These are phyloP conservation scores for Scaptomyza caliginosa DNA, from an alignment of 2,888 invertebrate genomes.

Conservation along the genomic window DNA sequence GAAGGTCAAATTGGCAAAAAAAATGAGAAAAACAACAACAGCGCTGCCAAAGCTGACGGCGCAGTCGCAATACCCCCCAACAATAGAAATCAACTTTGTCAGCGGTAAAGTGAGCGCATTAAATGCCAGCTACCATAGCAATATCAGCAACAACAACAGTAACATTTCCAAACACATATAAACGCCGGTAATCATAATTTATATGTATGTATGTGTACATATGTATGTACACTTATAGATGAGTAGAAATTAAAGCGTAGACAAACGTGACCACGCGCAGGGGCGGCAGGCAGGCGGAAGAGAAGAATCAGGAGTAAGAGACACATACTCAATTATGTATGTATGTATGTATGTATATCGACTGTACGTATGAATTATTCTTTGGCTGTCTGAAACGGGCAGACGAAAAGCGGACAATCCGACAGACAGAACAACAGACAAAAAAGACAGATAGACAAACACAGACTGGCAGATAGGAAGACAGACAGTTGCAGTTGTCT, in stretches of 20 bases:
- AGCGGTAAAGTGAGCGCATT: slow-evolving; percentile 48
- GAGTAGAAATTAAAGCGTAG: slow-evolving; percentile 52
- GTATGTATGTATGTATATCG: neutral
- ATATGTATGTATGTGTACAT: too few species aligned
- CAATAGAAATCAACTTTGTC: slow-evolving; percentile 77
- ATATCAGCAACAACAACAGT: slow-evolving; percentile 7
- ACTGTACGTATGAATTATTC: neutral
- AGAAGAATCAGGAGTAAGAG: slow-evolving; percentile 14
- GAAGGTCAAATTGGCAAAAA: slow-evolving; percentile 83
- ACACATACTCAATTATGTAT: slow-evolving; percentile 6
- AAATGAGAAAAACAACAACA: slow-evolving; percentile 51
- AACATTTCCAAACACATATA: slow-evolving; percentile 15
- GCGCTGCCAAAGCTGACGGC: slow-evolving; percentile 13
- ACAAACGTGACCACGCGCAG: slow-evolving; percentile 51
- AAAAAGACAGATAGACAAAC: slow-evolving; percentile 1
- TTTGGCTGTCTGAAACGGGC: slow-evolving; percentile 5
- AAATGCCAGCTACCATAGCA: slow-evolving; percentile 31
- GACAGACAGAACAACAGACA: slow-evolving; percentile 5
- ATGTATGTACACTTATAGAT: too few species aligned
- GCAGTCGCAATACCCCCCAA: slow-evolving; percentile 48
- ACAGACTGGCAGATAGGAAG: slow-evolving; percentile 15
- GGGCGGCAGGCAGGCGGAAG: slow-evolving; percentile 1
- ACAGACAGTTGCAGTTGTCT: slow-evolving; percentile 44
- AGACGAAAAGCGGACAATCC: slow-evolving; percentile 6
- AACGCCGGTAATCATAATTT: slow-evolving; percentile 25